Conservation (phyloP, 1,140 invertebrate species). For the Thrips palmi region DNA sequence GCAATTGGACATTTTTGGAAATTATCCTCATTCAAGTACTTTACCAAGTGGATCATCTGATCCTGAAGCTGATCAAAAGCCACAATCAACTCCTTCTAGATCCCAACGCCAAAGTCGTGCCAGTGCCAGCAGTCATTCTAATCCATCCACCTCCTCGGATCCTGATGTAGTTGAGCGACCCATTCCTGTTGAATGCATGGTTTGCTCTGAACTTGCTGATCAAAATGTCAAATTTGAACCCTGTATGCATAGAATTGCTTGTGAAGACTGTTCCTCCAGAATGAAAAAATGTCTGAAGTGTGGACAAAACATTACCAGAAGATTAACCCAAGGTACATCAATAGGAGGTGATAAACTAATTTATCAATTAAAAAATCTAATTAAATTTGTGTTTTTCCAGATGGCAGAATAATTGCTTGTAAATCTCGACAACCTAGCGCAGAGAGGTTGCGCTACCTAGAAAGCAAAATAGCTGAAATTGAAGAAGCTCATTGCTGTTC, state of each 20-base stretch:
- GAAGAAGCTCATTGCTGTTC: constrained; percentile 66
- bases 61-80: not conserved
- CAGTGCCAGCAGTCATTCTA: constrained; percentile 1
- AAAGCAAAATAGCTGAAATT: constrained; percentile 70
- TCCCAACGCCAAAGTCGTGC: not conserved
- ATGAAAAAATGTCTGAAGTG: constrained; percentile 70
- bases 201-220: constrained; percentile 47
- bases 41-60: constrained; percentile 1
- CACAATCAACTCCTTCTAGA: constrained; percentile 1
- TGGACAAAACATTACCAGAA: constrained; percentile 34
- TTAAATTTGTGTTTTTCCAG: constrained; percentile 19
- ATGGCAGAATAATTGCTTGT: constrained; percentile 27
- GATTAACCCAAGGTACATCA: constrained; percentile 21
- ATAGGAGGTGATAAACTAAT: not conserved
- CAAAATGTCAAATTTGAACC: constrained; percentile 48
- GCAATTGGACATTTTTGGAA: too few species aligned
- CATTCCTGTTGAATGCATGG: constrained; percentile 39
- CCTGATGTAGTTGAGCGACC: constrained; percentile 5
- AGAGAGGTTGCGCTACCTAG: constrained; percentile 53
- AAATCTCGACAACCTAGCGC: constrained; percentile 35
- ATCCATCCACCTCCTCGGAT: not conserved
- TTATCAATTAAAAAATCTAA: constrained; percentile 14
- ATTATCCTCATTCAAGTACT: too few species aligned
- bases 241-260: constrained; percentile 54
- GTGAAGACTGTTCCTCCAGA: constrained; percentile 52